Evolutionary conservation across 2,888 invertebrate species (phyloP), one percentile per base, ranked within the genome.

Genomic region (Tricholauxania praeusta): DNA sequence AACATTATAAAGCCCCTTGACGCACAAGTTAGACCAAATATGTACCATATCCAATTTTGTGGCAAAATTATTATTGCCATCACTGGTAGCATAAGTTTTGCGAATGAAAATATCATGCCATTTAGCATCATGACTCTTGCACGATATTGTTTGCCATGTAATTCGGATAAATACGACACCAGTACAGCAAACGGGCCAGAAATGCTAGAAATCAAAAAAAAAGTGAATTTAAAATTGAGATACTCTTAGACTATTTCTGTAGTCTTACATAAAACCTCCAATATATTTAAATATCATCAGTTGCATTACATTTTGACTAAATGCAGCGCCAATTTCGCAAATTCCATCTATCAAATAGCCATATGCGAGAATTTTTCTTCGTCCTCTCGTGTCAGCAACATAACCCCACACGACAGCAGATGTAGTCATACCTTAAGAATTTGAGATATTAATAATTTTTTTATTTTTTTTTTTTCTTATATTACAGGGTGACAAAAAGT

Each of bases 391-490:
- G 82, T 94, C 94, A 0, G 93, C 92, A 5, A 94, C 83, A 82
- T 92, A 93, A 0, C 94, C 94, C 94, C 95, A 95, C 5, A 93
- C 76, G 82, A 93, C 89, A 0, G 93, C 92, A 59, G 93, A 93
- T 1, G 90, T 89, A 77, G 93, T 91, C 93, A 94, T 94, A 52
- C 78, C 78, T 78, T 19, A n/a, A 32, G 69, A 65, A n/a, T 57
- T 28, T 10, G n/a, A n/a, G n/a, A n/a, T n/a, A n/a, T n/a, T n/a
- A n/a, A n/a, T n/a, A n/a, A n/a, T n/a, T n/a, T n/a, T n/a, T n/a
- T n/a, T n/a, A n/a, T n/a, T n/a, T n/a, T n/a, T n/a, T n/a, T n/a
- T n/a, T n/a, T n/a, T n/a, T n/a, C n/a, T n/a, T n/a, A n/a, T n/a
- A n/a, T n/a, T n/a, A n/a, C n/a, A n/a, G n/a, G n/a, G n/a, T n/a